Evolutionary conservation across 2,888 invertebrate genomes (phyloP), one percentile per base, ranked within the genome.

Genomic region (Dione juno): DNA sequence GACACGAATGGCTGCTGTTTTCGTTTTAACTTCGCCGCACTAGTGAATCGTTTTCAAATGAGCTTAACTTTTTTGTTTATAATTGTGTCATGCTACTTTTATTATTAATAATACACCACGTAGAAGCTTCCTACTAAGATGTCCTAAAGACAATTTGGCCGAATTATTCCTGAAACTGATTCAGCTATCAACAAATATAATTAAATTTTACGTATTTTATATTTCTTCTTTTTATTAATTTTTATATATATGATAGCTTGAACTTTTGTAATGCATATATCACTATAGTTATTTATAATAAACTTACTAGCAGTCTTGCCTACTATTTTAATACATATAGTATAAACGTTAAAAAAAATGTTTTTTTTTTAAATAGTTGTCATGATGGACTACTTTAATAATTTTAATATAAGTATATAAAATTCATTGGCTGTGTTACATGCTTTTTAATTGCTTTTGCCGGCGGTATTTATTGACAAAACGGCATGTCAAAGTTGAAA

Each of bases 1-100:
- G 67, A 72, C 71, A 63, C 73, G 72, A 71, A 69, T 69, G 63
- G 63, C 40, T 69, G 68, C 68, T 64, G 68, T 74, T 72, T 74
- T 68, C 58, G 72, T 66, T 70, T 68, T 67, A 70, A 66, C 70
- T 74, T 74, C 68, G 72, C 66, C 57, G 65, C 67, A 53, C 68
- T 54, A 61, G 53, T 66, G 52, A 68, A 69, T 64, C 74, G 66
- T 57, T 74, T 74, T 74, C 64, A 67, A 66, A 68, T 53, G 14
- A 45, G 43, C 41, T 68, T 63, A 28, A 58, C 59, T 53, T 59
- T 61, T 63, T 45, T 54, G 45, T 57, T 64, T 54, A 48, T 54
- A 69, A 69, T 69, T 69, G 52, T 66, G 63, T 54, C 68, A 48
- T 69, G 45, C 14, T 11, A 5, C 3, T 14, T 11, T 43, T 11